These are phyloP conservation scores for Thera obeliscata DNA, from an alignment of 2,888 invertebrate genomes.

Conservation along the genomic window DNA sequence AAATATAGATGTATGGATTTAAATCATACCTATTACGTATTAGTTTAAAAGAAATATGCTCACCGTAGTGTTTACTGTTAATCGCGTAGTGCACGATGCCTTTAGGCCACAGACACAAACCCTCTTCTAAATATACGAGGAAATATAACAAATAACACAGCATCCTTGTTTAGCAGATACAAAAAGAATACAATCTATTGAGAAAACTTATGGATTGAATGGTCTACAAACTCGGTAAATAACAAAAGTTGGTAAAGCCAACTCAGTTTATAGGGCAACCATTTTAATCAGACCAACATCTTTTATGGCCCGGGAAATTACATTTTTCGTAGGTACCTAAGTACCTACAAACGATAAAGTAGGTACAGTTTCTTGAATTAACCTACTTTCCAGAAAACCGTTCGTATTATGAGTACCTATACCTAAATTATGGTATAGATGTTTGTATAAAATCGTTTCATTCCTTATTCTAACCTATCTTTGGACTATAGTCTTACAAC, in stretches of 20 bases:
- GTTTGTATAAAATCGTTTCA: too few species aligned
- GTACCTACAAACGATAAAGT: too few species aligned
- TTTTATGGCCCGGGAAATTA: conserved; percentile 22
- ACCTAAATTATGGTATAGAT: too few species aligned
- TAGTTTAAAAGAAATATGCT: conserved; percentile 25
- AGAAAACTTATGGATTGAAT: background rate
- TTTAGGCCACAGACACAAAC: conserved; percentile 55
- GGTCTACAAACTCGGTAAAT: background rate
- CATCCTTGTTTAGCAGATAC: conserved; percentile 7
- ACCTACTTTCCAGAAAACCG: too few species aligned
- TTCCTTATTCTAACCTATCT: too few species aligned
- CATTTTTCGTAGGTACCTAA: background rate
- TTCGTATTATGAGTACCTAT: too few species aligned
- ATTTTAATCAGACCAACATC: background rate
- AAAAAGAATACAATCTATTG: background rate
- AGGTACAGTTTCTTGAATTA: too few species aligned
- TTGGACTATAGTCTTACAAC: too few species aligned
- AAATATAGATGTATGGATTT: too few species aligned
- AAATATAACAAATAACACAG: conserved; percentile 19
- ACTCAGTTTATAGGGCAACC: background rate
- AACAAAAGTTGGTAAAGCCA: background rate
- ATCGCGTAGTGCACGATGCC: conserved; percentile 69
- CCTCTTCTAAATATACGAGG: conserved; percentile 20
- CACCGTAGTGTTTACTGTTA: conserved; percentile 70
- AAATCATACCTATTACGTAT: too few species aligned